Conservation (phyloP, 2,797 vertebrate genomes). For the Champsocephalus gunnari region DNA sequence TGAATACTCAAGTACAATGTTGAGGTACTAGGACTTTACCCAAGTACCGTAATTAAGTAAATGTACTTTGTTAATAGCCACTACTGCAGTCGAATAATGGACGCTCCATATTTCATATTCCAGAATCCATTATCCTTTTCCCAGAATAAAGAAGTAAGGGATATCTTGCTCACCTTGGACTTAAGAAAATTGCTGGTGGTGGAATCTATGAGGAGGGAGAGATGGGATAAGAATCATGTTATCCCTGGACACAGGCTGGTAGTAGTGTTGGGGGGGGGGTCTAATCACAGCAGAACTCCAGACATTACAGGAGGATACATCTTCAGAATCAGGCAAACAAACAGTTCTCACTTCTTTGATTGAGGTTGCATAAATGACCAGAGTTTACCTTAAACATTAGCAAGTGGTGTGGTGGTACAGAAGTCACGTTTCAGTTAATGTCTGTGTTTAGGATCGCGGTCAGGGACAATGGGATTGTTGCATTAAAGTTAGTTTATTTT, state of each 20-base stretch:
- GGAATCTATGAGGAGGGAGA: slow-evolving; percentile 83
- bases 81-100: not conserved
- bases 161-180: slow-evolving; percentile 87
- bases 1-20: no score
- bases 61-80: no score
- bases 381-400: slow-evolving; percentile 29
- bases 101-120: not conserved
- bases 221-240: slow-evolving; percentile 13
- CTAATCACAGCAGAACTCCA: slow-evolving; percentile 41
- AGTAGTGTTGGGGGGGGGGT: slow-evolving; percentile 7
- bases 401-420: not conserved
- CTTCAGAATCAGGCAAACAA: slow-evolving; percentile 4
- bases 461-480: accelerated
- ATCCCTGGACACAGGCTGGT: not conserved
- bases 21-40: no score
- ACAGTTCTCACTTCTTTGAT: not conserved
- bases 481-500: not conserved
- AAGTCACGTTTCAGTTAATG: not conserved
- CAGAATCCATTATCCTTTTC: not conserved
- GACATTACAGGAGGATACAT: slow-evolving; percentile 6
- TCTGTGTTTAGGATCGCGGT: not conserved
- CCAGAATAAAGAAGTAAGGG: not conserved
- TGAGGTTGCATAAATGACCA: slow-evolving; percentile 5
- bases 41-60: no score
- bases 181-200: slow-evolving; percentile 92